These are phyloP conservation scores for Drosophila azteca DNA, from an alignment of 1,140 invertebrate genomes.

Conservation along the genomic window DNA sequence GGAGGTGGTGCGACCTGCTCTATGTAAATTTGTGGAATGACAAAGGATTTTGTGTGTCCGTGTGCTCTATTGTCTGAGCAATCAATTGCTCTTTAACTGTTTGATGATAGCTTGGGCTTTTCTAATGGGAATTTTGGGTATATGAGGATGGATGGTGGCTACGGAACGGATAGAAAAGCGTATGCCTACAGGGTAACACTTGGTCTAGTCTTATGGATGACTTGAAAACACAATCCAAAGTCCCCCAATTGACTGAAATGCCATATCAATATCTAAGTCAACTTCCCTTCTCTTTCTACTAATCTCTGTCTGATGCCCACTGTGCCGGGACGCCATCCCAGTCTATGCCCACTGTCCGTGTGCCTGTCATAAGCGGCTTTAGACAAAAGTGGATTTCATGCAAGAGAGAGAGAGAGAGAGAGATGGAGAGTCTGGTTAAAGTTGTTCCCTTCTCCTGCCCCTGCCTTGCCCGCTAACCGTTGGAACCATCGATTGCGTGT, in stretches of 20 bases:
- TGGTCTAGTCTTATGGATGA: too few species aligned
- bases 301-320: slow-evolving; percentile 5
- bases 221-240: too few species aligned
- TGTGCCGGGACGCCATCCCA: slow-evolving; percentile 16
- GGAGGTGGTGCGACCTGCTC: neutral
- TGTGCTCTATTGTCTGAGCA: slow-evolving; percentile 27
- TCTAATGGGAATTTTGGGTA: neutral
- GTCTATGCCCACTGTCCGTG: slow-evolving; percentile 22
- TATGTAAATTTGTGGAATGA: slow-evolving; percentile 44
- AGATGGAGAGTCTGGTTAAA: slow-evolving; percentile 2
- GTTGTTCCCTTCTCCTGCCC: slow-evolving; percentile 22
- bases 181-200: too few species aligned
- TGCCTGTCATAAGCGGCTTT: slow-evolving; percentile 41
- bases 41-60: slow-evolving; percentile 36
- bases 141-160: too few species aligned
- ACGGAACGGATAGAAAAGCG: too few species aligned
- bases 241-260: too few species aligned
- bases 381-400: slow-evolving; percentile 3
- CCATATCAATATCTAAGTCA: too few species aligned
- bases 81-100: slow-evolving; percentile 55
- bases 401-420: too few species aligned
- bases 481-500: slow-evolving; percentile 45
- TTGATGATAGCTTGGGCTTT: slow-evolving; percentile 21
- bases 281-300: too few species aligned
- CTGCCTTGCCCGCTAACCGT: too few species aligned